Evolutionary conservation across 2,113 vertebrate species (phyloP).

Genomic region (Tragelaphus scriptus): DNA sequence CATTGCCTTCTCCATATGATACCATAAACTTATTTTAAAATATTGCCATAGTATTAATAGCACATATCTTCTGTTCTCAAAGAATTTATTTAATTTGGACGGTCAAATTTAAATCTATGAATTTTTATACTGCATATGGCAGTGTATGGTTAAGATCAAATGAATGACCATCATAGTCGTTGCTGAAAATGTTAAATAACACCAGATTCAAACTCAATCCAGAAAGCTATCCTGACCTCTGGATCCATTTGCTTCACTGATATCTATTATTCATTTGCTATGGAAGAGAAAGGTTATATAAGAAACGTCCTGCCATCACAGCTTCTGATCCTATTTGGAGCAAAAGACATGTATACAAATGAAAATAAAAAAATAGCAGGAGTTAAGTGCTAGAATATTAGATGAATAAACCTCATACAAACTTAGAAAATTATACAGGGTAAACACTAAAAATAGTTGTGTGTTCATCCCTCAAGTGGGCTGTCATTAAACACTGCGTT

Average conservation of each 20-base stretch:
- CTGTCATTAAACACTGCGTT: not conserved
- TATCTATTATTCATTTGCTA: not conserved
- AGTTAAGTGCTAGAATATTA: not conserved
- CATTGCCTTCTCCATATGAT: not conserved
- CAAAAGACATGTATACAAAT: not conserved
- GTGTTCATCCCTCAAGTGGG: not conserved
- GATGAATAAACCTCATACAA: not conserved
- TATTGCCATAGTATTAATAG: not conserved
- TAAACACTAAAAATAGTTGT: not conserved
- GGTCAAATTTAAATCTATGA: not conserved
- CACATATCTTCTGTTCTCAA: not conserved
- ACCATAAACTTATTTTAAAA: not conserved
- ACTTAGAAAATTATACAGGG: not conserved
- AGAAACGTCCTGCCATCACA: not conserved
- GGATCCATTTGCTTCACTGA: not conserved
- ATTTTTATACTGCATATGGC: not conserved
- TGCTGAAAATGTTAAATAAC: constrained; percentile 30
- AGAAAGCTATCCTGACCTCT: not conserved
- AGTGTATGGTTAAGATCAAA: not conserved
- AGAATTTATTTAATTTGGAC: not conserved
- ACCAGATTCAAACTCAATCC: not conserved
- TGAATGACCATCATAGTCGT: not conserved
- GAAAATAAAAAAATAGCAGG: not conserved
- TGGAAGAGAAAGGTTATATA: not conserved
- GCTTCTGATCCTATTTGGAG: not conserved